phyloP scores from a whole-genome alignment of 2,113 vertebrate genomes.

The Syngnathus floridae region DNA sequence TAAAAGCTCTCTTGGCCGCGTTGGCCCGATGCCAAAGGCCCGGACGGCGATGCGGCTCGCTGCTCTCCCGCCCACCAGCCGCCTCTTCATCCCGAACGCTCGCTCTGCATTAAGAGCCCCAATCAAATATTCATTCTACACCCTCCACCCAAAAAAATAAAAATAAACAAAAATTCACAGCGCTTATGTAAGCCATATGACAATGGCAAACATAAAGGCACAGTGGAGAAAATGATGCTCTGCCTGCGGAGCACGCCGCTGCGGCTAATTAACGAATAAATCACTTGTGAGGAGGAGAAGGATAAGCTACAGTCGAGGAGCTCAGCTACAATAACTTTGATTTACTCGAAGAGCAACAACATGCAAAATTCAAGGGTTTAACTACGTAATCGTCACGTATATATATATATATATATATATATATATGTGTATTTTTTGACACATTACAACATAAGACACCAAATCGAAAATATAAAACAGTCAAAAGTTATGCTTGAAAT shows the following conservation, averaged over 20 bases:
- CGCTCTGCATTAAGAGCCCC: constrained; percentile 67
- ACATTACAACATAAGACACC: no score
- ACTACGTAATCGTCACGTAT: no score
- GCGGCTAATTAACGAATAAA: constrained; percentile 54
- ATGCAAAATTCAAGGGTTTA: background rate
- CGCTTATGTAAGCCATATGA: constrained; percentile 67
- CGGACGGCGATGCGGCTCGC: constrained; percentile 60
- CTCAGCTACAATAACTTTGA: constrained; percentile 20
- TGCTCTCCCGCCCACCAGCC: constrained; percentile 62
- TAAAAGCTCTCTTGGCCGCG: constrained; percentile 48
- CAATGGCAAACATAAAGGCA: constrained; percentile 51
- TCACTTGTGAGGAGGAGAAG: constrained; percentile 28
- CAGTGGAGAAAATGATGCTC: constrained; percentile 33
- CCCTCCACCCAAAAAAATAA: constrained; percentile 39
- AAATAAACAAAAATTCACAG: constrained; percentile 42
- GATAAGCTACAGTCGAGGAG: constrained; percentile 13
- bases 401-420: no score
- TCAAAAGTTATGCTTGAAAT: no score
- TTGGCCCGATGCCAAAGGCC: constrained; percentile 49
- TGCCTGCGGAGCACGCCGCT: constrained; percentile 18
- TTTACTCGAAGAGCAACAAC: constrained; percentile 31
- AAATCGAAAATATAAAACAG: no score
- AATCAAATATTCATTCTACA: constrained; percentile 68
- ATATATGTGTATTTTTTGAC: no score
- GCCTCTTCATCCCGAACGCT: constrained; percentile 66